These are phyloP conservation scores for Myanophis thanlyinensis DNA, from an alignment of 2,113 vertebrate species.

Conservation along the genomic window DNA sequence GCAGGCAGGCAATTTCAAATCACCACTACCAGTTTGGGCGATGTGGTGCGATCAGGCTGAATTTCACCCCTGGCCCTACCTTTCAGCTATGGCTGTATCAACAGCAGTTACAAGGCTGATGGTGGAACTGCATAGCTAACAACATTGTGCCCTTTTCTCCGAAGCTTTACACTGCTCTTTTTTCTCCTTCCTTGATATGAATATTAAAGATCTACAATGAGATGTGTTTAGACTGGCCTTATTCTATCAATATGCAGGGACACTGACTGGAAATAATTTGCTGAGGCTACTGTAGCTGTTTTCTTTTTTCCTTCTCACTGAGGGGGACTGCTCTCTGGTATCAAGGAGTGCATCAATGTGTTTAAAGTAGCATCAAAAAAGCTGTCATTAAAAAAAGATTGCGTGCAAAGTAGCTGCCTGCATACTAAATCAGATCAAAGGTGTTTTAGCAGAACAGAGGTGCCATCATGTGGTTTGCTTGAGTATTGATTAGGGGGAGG, in stretches of 20 bases:
- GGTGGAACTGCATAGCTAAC: not conserved
- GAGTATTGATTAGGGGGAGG: not conserved
- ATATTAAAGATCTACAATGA: not conserved
- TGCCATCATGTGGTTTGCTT: slow-evolving; percentile 10
- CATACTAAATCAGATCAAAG: not conserved
- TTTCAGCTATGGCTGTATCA: not conserved
- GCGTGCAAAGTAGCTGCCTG: not conserved
- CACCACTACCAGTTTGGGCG: too few species aligned
- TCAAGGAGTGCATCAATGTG: not conserved
- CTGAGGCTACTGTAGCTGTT: not conserved
- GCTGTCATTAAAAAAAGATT: not conserved
- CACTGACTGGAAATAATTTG: not conserved
- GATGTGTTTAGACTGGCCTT: not conserved
- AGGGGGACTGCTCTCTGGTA: not conserved
- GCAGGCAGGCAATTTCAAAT: too few species aligned
- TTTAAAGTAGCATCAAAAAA: not conserved
- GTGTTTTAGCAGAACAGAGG: not conserved
- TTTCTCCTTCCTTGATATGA: not conserved
- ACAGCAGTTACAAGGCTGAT: not conserved
- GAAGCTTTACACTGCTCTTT: not conserved
- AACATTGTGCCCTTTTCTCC: not conserved
- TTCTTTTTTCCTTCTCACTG: not conserved
- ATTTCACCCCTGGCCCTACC: too few species aligned
- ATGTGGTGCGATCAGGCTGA: too few species aligned
- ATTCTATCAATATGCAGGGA: not conserved